Evolutionary conservation across 2,797 vertebrate species (phyloP).

Genomic region (Poecilia wingei): DNA sequence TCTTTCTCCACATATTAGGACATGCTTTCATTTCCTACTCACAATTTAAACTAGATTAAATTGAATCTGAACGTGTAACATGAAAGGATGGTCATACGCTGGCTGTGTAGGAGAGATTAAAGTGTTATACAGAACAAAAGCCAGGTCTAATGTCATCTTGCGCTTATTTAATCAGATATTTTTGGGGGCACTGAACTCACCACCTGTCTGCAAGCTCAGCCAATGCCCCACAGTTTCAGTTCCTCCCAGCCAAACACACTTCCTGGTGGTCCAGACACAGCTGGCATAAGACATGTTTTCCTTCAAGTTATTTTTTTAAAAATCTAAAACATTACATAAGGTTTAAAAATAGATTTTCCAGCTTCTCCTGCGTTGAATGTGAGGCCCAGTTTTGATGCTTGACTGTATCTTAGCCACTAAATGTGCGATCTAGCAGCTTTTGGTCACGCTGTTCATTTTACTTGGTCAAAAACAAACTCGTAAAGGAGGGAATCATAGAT

Average conservation of each 20-base stretch:
- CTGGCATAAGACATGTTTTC: conserved; percentile 21
- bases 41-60: conserved; percentile 8
- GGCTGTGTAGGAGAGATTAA: conserved; percentile 17
- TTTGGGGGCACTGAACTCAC: not conserved
- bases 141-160: conserved; percentile 14
- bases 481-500: conserved; percentile 65
- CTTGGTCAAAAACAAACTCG: conserved; percentile 39
- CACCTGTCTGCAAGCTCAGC: not conserved
- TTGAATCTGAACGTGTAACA: conserved; percentile 14
- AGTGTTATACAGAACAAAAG: conserved; percentile 12
- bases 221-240: not conserved
- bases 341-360: conserved; percentile 42
- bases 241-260: conserved; percentile 11
- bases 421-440: conserved; percentile 57
- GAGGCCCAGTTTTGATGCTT: conserved; percentile 65
- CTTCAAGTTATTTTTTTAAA: conserved; percentile 30
- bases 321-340: conserved; percentile 44
- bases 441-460: conserved; percentile 36
- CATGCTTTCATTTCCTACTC: conserved; percentile 13
- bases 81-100: conserved; percentile 7
- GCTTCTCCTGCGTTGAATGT: conserved; percentile 64
- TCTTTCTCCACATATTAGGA: not conserved
- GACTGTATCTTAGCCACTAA: conserved; percentile 59
- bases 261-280: conserved; percentile 13
- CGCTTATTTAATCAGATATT: not conserved